Base-by-base conservation (phyloP, 2,113 vertebrate species). In the Electrona antarctica region DNA sequence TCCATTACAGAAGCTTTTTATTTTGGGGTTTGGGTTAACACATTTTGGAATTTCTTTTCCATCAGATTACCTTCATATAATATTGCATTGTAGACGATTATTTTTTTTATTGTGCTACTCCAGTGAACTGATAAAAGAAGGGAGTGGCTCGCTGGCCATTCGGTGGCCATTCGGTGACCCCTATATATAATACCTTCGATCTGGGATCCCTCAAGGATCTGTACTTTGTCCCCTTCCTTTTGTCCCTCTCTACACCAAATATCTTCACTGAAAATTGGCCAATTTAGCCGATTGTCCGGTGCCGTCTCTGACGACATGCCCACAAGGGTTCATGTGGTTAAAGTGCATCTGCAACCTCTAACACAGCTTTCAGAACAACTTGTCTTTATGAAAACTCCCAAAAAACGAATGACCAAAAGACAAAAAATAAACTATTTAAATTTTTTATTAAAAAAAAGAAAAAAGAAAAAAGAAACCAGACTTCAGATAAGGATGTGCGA, bases 401-500 rank as follows among this genome's bases (percentile, higher is more conserved):
- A n/a, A 50, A 7, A 74, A 7, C 28, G 21, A 15, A 8, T 60
- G 29, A 52, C 55, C 49, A 59, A 79, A 76, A 57, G 21, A 77
- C n/a, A 21, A 7, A 57, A 63, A 47, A 14, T 15, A 47, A 5
- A 46, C 61, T 80, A 70, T 80, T 81, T 55, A 64, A 73, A 81
- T 77, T 56, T 46, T 47, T 57, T 70, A 71, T 52, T 73, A 14
- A 50, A 73, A 69, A 63, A 28, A 50, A 73, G 66, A 63, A 28
- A 81, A 63, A 51, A 2, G 2, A 21, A 21, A 21, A 21, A 21
- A 21, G 1, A 3, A 41, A 41, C 67, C 74, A 82, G 60, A 80
- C 76, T 64, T 66, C 33, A 85, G 87, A 89, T 88, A 87, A 85
- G 55, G 57, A 73, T 29, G 74, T 65, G 74, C 63, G 89, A 89